These are phyloP conservation scores for Dermatophagoides farinae DNA, from an alignment of 1,140 invertebrate species.

Conservation along the genomic window DNA sequence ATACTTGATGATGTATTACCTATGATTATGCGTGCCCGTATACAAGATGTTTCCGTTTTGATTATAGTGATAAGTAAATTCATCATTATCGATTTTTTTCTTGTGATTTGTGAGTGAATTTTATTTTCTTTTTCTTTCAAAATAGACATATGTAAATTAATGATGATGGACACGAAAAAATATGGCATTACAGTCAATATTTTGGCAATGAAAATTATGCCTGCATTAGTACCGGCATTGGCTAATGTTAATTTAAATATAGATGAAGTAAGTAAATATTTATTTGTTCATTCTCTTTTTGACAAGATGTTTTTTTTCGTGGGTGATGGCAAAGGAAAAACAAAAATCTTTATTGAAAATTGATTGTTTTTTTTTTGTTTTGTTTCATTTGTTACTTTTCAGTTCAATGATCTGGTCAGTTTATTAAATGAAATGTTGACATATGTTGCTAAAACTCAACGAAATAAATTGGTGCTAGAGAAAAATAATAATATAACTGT, in stretches of 20 bases:
- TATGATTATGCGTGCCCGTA: conserved; percentile 59
- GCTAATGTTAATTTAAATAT: conserved; percentile 70
- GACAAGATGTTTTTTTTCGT: background rate
- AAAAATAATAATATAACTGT: conserved; percentile 8
- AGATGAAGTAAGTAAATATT: conserved; percentile 40
- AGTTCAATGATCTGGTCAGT: conserved; percentile 20
- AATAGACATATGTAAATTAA: conserved; percentile 66
- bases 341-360: background rate
- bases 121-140: background rate
- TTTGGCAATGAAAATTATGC: conserved; percentile 82
- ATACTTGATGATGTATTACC: conserved; percentile 81
- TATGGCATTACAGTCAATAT: conserved; percentile 75
- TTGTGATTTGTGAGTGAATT: background rate
- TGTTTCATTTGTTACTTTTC: background rate
- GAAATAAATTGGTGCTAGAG: conserved; percentile 22
- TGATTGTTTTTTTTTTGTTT: background rate
- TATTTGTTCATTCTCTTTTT: background rate
- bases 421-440: conserved; percentile 22
- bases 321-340: too few species aligned
- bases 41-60: conserved; percentile 50
- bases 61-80: conserved; percentile 29
- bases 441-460: conserved; percentile 21
- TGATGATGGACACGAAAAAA: conserved; percentile 55
- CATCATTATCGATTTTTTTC: background rate
- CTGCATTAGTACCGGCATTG: conserved; percentile 69